Evolutionary conservation across 2,888 invertebrate genomes (phyloP).

Genomic region (Lepidocyrtinus sp.): DNA sequence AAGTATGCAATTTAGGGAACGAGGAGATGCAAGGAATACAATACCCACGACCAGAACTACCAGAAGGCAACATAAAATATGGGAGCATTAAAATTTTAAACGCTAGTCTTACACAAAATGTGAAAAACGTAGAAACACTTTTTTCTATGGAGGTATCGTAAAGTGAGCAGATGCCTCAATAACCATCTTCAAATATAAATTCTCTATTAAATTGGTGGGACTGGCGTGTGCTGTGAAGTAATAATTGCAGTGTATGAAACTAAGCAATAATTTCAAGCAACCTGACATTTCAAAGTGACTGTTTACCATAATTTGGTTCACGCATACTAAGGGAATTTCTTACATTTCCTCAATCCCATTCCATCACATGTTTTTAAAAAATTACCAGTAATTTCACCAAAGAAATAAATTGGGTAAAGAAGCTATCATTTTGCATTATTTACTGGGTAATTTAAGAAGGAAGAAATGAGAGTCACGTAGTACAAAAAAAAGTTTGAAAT

Average conservation of each 20-base stretch:
- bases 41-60: too few species aligned
- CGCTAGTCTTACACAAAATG: too few species aligned
- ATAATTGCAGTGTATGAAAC: slow-evolving; percentile 18
- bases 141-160: too few species aligned
- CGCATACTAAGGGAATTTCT: too few species aligned
- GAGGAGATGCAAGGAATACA: too few species aligned
- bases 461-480: not conserved
- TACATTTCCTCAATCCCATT: not conserved
- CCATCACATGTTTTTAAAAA: not conserved
- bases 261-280: not conserved
- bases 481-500: not conserved
- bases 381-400: not conserved
- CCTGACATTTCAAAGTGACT: not conserved
- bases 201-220: not conserved
- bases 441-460: not conserved
- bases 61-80: too few species aligned
- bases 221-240: slow-evolving; percentile 15
- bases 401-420: not conserved
- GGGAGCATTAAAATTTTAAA: too few species aligned
- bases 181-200: not conserved
- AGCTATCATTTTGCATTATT: slow-evolving; percentile 39
- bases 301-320: not conserved
- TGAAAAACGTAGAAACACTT: too few species aligned
- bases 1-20: slow-evolving; percentile 38
- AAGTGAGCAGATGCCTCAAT: not conserved